Conservation (phyloP, 2,888 invertebrate species). For the Drosophila parthenogenetica region DNA sequence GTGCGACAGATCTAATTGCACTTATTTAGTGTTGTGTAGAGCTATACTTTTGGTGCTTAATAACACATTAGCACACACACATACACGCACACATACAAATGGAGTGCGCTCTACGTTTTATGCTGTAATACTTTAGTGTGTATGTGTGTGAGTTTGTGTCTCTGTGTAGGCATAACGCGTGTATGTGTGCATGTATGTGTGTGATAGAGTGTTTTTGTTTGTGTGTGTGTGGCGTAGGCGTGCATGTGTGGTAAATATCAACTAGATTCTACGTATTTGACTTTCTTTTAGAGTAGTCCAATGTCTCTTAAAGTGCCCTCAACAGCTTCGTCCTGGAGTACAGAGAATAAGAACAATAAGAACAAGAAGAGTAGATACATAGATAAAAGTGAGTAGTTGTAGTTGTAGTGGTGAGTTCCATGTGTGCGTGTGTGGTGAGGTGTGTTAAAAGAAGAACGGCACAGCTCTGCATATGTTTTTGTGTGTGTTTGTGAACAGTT, state of each 20-base stretch:
- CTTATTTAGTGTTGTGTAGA: slow-evolving; percentile 34
- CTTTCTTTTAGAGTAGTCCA: slow-evolving; percentile 91
- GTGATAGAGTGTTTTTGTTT: slow-evolving; percentile 5
- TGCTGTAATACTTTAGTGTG: neutral
- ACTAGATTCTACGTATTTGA: slow-evolving; percentile 65
- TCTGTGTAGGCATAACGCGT: slow-evolving; percentile 9
- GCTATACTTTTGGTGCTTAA: slow-evolving; percentile 41
- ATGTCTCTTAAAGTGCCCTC: slow-evolving; percentile 97
- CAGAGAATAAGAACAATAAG: slow-evolving; percentile 81
- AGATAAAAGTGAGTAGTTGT: slow-evolving; percentile 51
- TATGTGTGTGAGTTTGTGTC: slow-evolving; percentile 6
- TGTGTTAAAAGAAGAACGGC: slow-evolving; percentile 52
- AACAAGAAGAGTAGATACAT: slow-evolving; percentile 77
- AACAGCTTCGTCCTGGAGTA: slow-evolving; percentile 94
- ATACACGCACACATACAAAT: slow-evolving; percentile 8
- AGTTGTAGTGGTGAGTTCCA: slow-evolving; percentile 14
- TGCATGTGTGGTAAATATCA: slow-evolving; percentile 54
- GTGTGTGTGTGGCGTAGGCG: slow-evolving; percentile 32
- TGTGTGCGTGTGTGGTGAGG: slow-evolving; percentile 15
- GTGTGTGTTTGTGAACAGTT: slow-evolving; percentile 27
- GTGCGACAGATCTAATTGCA: slow-evolving; percentile 44
- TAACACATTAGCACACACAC: slow-evolving; percentile 5
- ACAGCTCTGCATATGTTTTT: slow-evolving; percentile 36
- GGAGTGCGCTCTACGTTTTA: slow-evolving; percentile 1
- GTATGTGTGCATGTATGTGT: slow-evolving; percentile 31